Percentiles rank a stretch among this genome's conserved stretches.
Evolutionary conservation across 2,797 vertebrate species (phyloP).

Genomic region (Gambusia yucatana): DNA sequence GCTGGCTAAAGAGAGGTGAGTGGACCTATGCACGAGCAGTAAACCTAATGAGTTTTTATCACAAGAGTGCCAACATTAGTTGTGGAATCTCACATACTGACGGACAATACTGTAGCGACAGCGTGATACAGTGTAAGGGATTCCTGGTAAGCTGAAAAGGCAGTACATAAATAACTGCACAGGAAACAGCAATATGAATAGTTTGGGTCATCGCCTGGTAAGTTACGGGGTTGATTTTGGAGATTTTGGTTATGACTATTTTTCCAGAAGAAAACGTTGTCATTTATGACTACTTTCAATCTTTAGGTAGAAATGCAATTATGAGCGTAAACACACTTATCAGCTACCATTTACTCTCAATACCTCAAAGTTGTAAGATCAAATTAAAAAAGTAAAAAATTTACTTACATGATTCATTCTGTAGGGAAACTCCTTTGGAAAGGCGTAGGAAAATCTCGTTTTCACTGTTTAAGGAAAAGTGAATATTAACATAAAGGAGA

Average conservation of each 20-base stretch:
- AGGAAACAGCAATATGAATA: constrained; percentile 31
- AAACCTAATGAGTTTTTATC: constrained; percentile 56
- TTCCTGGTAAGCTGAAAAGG: constrained; percentile 41
- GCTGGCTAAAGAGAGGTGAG: background rate
- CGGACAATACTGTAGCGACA: constrained; percentile 42
- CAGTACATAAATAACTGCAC: constrained; percentile 53
- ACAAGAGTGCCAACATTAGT: constrained; percentile 51
- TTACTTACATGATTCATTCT: constrained; percentile 99
- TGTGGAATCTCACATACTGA: constrained; percentile 63
- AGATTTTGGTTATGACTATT: background rate
- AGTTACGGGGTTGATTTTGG: background rate
- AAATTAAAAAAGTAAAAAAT: background rate
- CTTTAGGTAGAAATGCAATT: background rate
- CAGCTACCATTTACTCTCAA: background rate
- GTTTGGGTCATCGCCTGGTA: background rate
- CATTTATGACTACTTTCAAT: background rate
- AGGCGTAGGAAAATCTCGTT: constrained; percentile 98
- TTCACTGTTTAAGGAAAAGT: constrained; percentile 85
- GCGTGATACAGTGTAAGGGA: constrained; percentile 24
- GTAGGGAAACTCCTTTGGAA: constrained; percentile 99
- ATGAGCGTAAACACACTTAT: background rate
- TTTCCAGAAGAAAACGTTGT: background rate
- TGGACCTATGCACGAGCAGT: background rate
- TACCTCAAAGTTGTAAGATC: background rate
- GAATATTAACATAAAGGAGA: constrained; percentile 1